Evolutionary conservation across 2,797 vertebrate species (phyloP).

Genomic region (Geotrypetes seraphini): DNA sequence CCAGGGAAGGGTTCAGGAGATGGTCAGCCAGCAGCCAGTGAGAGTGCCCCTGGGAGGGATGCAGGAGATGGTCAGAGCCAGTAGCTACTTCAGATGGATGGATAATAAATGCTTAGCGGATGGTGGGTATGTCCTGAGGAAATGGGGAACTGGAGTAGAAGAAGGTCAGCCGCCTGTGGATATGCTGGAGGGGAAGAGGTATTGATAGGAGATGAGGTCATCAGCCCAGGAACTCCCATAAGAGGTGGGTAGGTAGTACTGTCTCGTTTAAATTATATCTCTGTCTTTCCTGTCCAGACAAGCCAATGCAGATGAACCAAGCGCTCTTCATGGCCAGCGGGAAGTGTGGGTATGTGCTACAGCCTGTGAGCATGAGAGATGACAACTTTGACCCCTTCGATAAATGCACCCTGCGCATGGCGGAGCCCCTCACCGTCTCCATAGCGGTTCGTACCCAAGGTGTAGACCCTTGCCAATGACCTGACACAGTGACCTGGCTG

Average conservation of each 20-base stretch:
- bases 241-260: background rate
- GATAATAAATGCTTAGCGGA: too few relatives aligned
- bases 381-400: conserved; percentile 93
- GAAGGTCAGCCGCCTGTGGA: too few relatives aligned
- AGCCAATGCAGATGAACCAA: conserved; percentile 99
- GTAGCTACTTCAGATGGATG: too few relatives aligned
- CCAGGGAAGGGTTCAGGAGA: too few relatives aligned
- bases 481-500: background rate
- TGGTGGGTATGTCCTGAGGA: too few relatives aligned
- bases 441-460: conserved; percentile 77
- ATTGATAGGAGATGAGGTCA: background rate
- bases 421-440: conserved; percentile 68
- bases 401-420: conserved; percentile 66
- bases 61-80: too few relatives aligned
- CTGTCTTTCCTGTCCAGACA: conserved; percentile 59
- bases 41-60: too few relatives aligned
- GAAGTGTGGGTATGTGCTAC: conserved; percentile 83
- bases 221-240: too few relatives aligned
- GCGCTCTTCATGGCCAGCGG: conserved; percentile 89
- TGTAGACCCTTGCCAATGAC: too few relatives aligned
- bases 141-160: too few relatives aligned
- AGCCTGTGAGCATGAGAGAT: conserved; percentile 86
- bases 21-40: too few relatives aligned
- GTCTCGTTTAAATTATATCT: too few relatives aligned
- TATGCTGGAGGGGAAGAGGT: background rate